Evolutionary conservation across 2,888 invertebrate species (phyloP).

Genomic region (Schizaphis graminum): DNA sequence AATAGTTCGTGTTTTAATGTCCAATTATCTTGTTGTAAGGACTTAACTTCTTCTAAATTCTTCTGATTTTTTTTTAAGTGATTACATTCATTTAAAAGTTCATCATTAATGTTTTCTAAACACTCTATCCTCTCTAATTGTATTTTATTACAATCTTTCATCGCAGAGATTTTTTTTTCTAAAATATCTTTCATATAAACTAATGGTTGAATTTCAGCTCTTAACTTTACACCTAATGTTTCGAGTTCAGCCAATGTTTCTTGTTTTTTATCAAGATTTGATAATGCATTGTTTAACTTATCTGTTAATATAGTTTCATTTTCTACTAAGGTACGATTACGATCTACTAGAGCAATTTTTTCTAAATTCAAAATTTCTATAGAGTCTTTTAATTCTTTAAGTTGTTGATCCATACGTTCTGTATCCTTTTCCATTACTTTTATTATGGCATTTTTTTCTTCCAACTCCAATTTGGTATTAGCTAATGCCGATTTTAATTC

Average conservation of each 20-base stretch:
- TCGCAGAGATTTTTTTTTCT: slow-evolving; percentile 50
- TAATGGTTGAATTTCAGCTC: slow-evolving; percentile 63
- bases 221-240: slow-evolving; percentile 55
- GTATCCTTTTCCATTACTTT: slow-evolving; percentile 63
- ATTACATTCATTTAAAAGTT: slow-evolving; percentile 47
- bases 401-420: slow-evolving; percentile 35
- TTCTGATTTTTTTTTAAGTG: slow-evolving; percentile 48
- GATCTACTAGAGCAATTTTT: slow-evolving; percentile 10
- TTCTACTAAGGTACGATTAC: neutral
- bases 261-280: slow-evolving; percentile 59
- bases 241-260: slow-evolving; percentile 59
- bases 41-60: slow-evolving; percentile 38
- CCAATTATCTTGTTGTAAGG: slow-evolving; percentile 53
- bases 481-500: slow-evolving; percentile 51
- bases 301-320: slow-evolving; percentile 41
- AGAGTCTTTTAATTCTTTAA: slow-evolving; percentile 31
- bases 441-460: slow-evolving; percentile 59
- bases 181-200: slow-evolving; percentile 59
- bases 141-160: slow-evolving; percentile 58
- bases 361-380: neutral
- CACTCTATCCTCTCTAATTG: slow-evolving; percentile 48
- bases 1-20: slow-evolving; percentile 54
- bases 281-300: slow-evolving; percentile 18
- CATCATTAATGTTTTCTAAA: slow-evolving; percentile 52
- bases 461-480: slow-evolving; percentile 52